Evolutionary conservation across 2,113 vertebrate genomes (phyloP), one percentile per base, ranked within the genome.

Genomic region (Ia io): DNA sequence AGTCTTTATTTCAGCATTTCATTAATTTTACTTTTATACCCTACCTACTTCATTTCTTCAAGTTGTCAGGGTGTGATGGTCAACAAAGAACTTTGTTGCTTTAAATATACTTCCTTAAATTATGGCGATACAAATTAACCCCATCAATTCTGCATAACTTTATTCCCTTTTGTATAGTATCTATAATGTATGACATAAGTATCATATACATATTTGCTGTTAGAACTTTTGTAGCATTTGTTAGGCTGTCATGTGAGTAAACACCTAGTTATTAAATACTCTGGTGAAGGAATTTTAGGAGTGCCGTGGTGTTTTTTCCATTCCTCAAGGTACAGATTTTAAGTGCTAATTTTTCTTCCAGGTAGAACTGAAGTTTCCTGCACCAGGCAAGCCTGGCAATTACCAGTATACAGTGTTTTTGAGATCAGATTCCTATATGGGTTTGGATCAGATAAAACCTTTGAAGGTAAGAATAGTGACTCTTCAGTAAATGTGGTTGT

Each of bases 301-400:
- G 3, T 53, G 18, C 53, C 25, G 42, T 83, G 0, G 53, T 96
- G 56, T 84, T 94, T 84, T 25, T 49, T 53, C 70, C 12, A 37
- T 10, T 78, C 40, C 28, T 65, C 25, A 90, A 92, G 92, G 77
- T 86, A 65, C 3, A 93, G 65, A 18, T 79, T 82, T 51, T 87
- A 76, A 97, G 67, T 93, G 53, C 77, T 96, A n/a, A 95, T 97
- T 98, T 56, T 98, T 97, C 90, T 98, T 98, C 59, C 78, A 99
- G 99, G 99, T 99, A 97, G 99, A 99, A 98, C 98, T 99, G 96
- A 99, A 99, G 98, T 99, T 99, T 98, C 99, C 99, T 92, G 99
- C 99, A 84, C 99, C 99, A 51, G 99, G 99, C 92, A 99, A 99
- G 98, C 99, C 99, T 30, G 99, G 99, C 90, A 99, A 99, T 98